Evolutionary conservation across 2,113 vertebrate species (phyloP).

Genomic region (Papio anubis): DNA sequence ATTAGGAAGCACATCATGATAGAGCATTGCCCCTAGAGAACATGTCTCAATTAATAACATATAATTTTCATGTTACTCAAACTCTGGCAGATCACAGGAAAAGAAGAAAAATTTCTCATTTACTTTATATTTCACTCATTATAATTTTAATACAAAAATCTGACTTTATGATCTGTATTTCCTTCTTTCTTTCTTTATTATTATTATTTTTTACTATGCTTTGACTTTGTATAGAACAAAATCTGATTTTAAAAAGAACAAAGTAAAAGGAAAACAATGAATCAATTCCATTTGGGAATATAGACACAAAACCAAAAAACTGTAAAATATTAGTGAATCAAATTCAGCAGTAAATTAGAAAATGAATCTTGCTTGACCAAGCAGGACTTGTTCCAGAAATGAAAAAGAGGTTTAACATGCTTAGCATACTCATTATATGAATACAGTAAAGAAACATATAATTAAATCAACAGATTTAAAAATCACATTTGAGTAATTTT

Average conservation of each 20-base stretch:
- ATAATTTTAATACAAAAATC: neutral
- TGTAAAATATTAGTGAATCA: neutral
- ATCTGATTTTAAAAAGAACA: neutral
- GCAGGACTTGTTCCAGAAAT: neutral
- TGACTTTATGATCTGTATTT: neutral
- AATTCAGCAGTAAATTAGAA: neutral
- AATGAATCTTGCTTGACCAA: neutral
- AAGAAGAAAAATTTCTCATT: neutral
- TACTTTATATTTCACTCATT: neutral
- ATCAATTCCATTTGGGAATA: neutral
- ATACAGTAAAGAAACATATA: neutral
- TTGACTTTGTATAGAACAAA: neutral
- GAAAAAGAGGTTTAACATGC: neutral
- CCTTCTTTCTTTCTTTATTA: too few relatives aligned
- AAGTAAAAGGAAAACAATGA: neutral
- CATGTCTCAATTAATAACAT: neutral
- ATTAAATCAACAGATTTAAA: slow-evolving; percentile 35
- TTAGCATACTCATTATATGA: neutral
- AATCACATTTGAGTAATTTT: neutral
- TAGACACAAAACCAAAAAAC: neutral
- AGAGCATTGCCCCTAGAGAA: neutral
- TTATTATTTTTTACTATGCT: too few relatives aligned
- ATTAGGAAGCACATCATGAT: too few relatives aligned
- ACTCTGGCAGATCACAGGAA: neutral
- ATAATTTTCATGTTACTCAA: neutral